These are phyloP conservation scores for Mus pahari DNA, from an alignment of 2,113 vertebrate species.

Conservation along the genomic window DNA sequence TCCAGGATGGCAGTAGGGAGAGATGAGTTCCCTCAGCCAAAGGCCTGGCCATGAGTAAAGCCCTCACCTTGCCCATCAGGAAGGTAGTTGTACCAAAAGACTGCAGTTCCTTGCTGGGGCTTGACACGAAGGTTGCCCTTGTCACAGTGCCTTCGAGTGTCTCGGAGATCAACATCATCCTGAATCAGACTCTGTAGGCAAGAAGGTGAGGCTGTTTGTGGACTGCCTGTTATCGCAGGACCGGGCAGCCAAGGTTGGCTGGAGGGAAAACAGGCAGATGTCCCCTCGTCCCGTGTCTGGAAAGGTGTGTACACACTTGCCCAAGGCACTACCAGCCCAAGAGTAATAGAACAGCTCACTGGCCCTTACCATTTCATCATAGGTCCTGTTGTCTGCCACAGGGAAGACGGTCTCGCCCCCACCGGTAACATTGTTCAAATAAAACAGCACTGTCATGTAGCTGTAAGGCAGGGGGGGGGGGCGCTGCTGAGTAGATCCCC, in stretches of 20 bases:
- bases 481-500: slow-evolving; percentile 39
- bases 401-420: slow-evolving; percentile 96
- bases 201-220: neutral
- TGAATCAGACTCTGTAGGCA: slow-evolving; percentile 93
- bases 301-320: neutral
- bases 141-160: slow-evolving; percentile 94
- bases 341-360: neutral
- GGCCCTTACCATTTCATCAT: slow-evolving; percentile 92
- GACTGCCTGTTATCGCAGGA: neutral
- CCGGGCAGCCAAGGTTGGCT: neutral
- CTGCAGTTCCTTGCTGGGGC: slow-evolving; percentile 93
- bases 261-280: slow-evolving; percentile 1
- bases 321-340: slow-evolving; percentile 36
- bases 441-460: slow-evolving; percentile 94
- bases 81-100: slow-evolving; percentile 99
- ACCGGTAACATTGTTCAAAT: slow-evolving; percentile 94
- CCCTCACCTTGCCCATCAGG: slow-evolving; percentile 95
- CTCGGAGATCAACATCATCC: slow-evolving; percentile 94
- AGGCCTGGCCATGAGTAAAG: neutral
- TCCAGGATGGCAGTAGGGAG: neutral
- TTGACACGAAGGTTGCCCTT: slow-evolving; percentile 95
- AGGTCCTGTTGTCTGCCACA: slow-evolving; percentile 97
- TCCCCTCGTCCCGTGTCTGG: neutral
- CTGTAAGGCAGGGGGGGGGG: slow-evolving; percentile 85
- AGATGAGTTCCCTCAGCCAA: neutral